Percentiles rank a stretch among this genome's conserved stretches.
These are phyloP conservation scores for Cyanoramphus novaezelandiae DNA, from an alignment of 2,113 vertebrate species.

Conservation along the genomic window DNA sequence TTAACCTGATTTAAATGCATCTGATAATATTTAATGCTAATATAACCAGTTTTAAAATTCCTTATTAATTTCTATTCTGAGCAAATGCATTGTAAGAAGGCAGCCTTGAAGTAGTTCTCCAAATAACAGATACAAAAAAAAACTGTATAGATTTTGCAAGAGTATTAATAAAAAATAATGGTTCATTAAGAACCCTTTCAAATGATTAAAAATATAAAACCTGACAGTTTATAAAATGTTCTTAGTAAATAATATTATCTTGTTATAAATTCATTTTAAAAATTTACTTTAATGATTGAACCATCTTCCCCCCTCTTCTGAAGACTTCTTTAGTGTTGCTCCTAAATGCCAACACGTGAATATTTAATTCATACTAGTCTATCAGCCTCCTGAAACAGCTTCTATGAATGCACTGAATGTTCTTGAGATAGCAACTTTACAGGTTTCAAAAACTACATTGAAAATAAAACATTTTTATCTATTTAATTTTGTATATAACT, in stretches of 20 bases:
- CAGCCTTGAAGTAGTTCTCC: background rate
- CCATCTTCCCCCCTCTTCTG: background rate
- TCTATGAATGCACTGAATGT: background rate
- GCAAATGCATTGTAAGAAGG: background rate
- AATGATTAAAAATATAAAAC: background rate
- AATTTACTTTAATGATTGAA: background rate
- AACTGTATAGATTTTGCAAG: background rate
- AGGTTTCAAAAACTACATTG: background rate
- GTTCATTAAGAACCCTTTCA: background rate
- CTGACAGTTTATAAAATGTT: background rate
- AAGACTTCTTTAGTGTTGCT: background rate
- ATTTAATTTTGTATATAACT: background rate
- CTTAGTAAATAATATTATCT: background rate
- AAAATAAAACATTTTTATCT: background rate
- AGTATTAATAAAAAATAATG: background rate
- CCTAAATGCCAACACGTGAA: background rate
- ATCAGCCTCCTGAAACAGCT: background rate
- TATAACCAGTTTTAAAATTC: background rate
- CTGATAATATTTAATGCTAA: background rate
- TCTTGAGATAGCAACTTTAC: background rate
- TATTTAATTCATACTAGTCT: background rate
- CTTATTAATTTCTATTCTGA: background rate
- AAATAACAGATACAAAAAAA: background rate
- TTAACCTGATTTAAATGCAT: conserved; percentile 51
- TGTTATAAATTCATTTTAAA: background rate